Evolutionary conservation across 2,888 invertebrate genomes (phyloP).

Genomic region (Cerastoderma edule): DNA sequence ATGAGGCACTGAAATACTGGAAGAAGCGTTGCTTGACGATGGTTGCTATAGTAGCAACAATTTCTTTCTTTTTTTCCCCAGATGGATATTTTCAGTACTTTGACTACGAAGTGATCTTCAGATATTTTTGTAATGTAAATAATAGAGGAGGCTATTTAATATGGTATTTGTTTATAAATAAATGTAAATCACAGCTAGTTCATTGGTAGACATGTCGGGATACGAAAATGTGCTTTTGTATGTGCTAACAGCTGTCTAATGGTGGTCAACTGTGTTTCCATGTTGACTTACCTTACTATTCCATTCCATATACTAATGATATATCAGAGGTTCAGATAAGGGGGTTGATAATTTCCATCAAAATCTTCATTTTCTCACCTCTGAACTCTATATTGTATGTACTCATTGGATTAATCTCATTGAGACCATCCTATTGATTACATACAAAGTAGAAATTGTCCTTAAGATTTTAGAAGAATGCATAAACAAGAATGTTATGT

Average conservation of each 20-base stretch:
- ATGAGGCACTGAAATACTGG: conserved; percentile 7
- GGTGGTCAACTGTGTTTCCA: neutral
- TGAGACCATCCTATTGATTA: no score
- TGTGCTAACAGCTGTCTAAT: neutral
- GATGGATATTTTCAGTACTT: neutral
- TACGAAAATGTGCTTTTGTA: conserved; percentile 8
- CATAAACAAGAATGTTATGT: no score
- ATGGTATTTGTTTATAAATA: neutral
- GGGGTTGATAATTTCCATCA: no score
- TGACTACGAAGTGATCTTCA: neutral
- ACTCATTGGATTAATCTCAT: no score
- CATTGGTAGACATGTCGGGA: conserved; percentile 9
- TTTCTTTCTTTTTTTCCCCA: no score
- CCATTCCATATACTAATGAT: no score
- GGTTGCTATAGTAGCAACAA: neutral
- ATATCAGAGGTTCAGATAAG: no score
- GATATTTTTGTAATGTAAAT: conserved; percentile 12
- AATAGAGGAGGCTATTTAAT: neutral
- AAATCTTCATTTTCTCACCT: no score
- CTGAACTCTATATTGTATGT: no score
- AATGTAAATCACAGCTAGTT: no score
- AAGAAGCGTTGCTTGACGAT: neutral
- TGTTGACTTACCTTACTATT: neutral
- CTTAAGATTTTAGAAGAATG: no score
- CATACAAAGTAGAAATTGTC: no score